A percentile compares a stretch with the other conserved stretches of the same genome.
Evolutionary conservation across 2,113 vertebrate species (phyloP).

Genomic region (Tautogolabrus adspersus): DNA sequence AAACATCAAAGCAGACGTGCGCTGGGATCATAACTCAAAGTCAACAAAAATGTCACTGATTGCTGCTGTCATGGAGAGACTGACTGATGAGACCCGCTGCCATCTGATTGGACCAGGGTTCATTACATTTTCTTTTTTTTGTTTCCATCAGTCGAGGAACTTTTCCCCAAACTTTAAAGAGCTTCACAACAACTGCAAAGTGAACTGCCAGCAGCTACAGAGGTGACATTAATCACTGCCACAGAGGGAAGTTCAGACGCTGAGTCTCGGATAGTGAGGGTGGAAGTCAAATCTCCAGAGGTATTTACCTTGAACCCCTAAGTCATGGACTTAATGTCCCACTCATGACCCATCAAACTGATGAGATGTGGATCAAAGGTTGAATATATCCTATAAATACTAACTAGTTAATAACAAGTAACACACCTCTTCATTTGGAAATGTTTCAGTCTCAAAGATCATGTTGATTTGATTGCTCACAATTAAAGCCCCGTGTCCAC

Average conservation of each 20-base stretch:
- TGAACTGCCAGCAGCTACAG: not conserved
- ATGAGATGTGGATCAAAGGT: no score
- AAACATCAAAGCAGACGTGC: conserved; percentile 1
- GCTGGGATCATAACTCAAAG: not conserved
- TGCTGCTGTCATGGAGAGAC: not conserved
- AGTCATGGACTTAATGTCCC: no score
- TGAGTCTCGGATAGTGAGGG: not conserved
- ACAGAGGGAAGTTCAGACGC: not conserved
- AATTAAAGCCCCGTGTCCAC: no score
- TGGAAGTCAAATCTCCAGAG: no score
- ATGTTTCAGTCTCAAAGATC: no score
- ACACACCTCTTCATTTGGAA: no score
- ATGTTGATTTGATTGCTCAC: no score
- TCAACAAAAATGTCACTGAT: not conserved
- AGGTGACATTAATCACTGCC: not conserved
- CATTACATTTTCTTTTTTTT: not conserved
- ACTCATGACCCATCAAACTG: no score
- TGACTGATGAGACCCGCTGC: not conserved
- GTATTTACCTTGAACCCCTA: not conserved
- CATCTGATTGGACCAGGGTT: not conserved
- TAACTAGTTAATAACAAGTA: no score
- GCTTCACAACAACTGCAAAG: not conserved
- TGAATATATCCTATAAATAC: no score
- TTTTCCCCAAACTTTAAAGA: not conserved
- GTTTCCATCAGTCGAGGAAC: not conserved